A percentile compares a stretch with the other conserved stretches of the same genome.
phyloP scores from a whole-genome alignment of 2,888 invertebrate species.

The Patella pellucida region DNA sequence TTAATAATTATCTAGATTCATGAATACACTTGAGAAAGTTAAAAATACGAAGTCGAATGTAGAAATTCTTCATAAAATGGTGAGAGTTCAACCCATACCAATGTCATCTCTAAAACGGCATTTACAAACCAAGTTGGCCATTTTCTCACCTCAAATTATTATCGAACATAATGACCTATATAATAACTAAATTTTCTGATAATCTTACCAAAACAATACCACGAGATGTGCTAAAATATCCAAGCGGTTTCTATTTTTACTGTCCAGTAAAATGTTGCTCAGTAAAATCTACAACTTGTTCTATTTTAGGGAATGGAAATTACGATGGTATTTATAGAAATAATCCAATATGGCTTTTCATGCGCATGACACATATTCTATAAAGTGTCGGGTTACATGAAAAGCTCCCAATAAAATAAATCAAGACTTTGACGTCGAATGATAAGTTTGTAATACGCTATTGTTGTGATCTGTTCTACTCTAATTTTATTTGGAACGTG shows the following conservation, averaged over 20 bases:
- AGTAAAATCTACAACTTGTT: slow-evolving; percentile 52
- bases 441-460: no score
- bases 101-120: neutral
- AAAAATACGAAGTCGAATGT: no score
- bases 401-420: neutral
- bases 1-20: no score
- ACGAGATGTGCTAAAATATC: slow-evolving; percentile 56
- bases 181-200: slow-evolving; percentile 8
- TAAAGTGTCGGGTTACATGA: slow-evolving; percentile 1
- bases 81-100: neutral
- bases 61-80: neutral
- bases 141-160: neutral
- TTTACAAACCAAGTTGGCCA: neutral
- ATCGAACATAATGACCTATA: neutral
- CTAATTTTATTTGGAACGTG: no score
- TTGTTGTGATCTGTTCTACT: no score
- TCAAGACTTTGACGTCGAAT: no score
- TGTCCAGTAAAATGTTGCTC: slow-evolving; percentile 64
- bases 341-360: slow-evolving; percentile 45
- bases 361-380: slow-evolving; percentile 28
- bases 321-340: slow-evolving; percentile 55
- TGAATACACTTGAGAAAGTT: no score
- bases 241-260: slow-evolving; percentile 66
- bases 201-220: slow-evolving; percentile 53
- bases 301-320: slow-evolving; percentile 64